Conservation (phyloP, 2,113 vertebrate genomes). For the Mus musculus region DNA sequence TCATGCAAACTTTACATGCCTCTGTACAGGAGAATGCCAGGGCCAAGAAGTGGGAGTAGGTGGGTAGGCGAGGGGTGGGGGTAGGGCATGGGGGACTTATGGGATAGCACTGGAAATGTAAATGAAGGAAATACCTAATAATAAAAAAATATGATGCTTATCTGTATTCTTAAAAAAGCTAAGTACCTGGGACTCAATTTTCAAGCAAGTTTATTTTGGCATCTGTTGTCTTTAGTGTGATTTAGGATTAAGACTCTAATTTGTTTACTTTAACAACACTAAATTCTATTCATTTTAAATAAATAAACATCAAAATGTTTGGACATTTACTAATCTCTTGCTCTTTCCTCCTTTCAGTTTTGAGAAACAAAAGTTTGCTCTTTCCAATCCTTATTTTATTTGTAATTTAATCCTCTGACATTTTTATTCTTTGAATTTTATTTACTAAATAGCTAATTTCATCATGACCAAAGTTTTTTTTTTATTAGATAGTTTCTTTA, state of each 20-base stretch:
- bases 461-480: too few species aligned
- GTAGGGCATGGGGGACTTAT: too few species aligned
- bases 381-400: not conserved
- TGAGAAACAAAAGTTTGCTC: not conserved
- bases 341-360: not conserved
- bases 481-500: too few species aligned
- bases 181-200: not conserved
- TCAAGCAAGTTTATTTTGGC: slow-evolving; percentile 10
- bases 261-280: not conserved
- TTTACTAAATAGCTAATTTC: not conserved
- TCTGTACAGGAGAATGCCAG: too few species aligned
- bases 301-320: not conserved
- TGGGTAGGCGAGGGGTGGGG: too few species aligned
- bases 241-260: not conserved
- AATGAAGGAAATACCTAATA: too few species aligned
- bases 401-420: not conserved
- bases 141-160: not conserved
- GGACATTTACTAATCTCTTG: not conserved
- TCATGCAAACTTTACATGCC: too few species aligned
- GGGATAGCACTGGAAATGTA: too few species aligned
- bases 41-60: too few species aligned
- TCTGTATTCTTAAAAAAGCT: not conserved
- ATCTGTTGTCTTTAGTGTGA: not conserved
- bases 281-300: not conserved
- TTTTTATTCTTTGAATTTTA: not conserved